Evolutionary conservation across 2,113 vertebrate genomes (phyloP).

Genomic region (Lanius collurio): DNA sequence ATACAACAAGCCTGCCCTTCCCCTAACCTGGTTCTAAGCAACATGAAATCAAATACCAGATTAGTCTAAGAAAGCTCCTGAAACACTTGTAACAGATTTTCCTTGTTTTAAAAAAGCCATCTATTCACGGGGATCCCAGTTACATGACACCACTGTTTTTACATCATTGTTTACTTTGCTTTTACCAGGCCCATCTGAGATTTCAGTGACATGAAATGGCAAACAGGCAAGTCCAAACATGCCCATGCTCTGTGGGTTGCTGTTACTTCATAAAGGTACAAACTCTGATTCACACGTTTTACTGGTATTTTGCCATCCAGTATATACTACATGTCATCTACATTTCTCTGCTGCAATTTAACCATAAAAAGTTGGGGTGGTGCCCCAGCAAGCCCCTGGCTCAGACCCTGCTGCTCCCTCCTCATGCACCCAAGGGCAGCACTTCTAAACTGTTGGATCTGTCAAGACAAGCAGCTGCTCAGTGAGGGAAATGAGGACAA

Average conservation of each 20-base stretch:
- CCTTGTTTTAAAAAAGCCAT: neutral
- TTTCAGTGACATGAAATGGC: neutral
- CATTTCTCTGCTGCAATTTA: neutral
- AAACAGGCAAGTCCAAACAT: neutral
- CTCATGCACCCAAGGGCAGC: neutral
- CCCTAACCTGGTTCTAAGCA: neutral
- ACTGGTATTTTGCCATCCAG: neutral
- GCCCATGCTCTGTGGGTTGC: neutral
- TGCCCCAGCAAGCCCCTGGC: neutral
- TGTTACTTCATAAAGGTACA: neutral
- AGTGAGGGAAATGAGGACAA: neutral
- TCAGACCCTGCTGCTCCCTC: neutral
- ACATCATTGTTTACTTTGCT: neutral
- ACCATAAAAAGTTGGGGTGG: neutral
- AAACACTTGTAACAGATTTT: neutral
- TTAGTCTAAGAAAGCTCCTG: neutral
- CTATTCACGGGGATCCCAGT: neutral
- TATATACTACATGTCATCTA: accelerated
- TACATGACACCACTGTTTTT: neutral
- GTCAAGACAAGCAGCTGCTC: neutral
- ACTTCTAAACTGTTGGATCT: neutral
- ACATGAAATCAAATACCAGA: neutral
- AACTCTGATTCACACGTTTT: neutral
- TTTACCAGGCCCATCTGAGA: neutral
- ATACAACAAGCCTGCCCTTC: neutral